A percentile compares a stretch with the other conserved stretches of the same genome.
Conservation (phyloP, 1,140 invertebrate genomes). For the Tetraneura akinire region DNA sequence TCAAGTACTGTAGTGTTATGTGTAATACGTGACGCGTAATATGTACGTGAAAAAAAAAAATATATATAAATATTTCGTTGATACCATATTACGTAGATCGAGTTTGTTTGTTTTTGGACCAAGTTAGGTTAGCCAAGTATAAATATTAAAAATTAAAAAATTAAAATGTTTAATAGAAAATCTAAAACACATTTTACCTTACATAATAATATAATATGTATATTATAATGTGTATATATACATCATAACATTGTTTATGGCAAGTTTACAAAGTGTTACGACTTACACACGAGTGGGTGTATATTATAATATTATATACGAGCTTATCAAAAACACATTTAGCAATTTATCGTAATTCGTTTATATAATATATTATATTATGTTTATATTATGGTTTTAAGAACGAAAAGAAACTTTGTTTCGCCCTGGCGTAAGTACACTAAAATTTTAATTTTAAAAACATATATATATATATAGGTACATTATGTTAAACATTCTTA, state of each 20-base stretch:
- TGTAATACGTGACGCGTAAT: neutral
- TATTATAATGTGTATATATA: too few relatives aligned
- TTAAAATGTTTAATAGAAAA: too few relatives aligned
- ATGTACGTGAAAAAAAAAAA: conserved; percentile 7
- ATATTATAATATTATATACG: too few relatives aligned
- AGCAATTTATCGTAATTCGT: conserved; percentile 13
- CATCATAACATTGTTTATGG: neutral
- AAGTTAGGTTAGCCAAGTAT: neutral
- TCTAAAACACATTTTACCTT: too few relatives aligned
- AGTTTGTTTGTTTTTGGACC: neutral
- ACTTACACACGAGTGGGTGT: too few relatives aligned
- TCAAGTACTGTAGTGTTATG: conserved; percentile 3
- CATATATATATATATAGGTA: too few relatives aligned
- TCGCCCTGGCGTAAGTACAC: too few relatives aligned
- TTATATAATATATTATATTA: too few relatives aligned
- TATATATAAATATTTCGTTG: conserved; percentile 30
- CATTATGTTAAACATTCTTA: conserved; percentile 17
- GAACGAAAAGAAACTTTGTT: conserved; percentile 7
- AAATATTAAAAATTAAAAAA: too few relatives aligned
- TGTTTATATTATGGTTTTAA: neutral
- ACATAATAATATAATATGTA: too few relatives aligned
- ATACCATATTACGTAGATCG: neutral
- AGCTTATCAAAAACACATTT: conserved; percentile 13
- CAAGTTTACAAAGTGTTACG: neutral
- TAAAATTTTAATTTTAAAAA: neutral